These are phyloP conservation scores for Aspidoscelis tigris DNA, from an alignment of 2,113 vertebrate genomes.

Conservation along the genomic window DNA sequence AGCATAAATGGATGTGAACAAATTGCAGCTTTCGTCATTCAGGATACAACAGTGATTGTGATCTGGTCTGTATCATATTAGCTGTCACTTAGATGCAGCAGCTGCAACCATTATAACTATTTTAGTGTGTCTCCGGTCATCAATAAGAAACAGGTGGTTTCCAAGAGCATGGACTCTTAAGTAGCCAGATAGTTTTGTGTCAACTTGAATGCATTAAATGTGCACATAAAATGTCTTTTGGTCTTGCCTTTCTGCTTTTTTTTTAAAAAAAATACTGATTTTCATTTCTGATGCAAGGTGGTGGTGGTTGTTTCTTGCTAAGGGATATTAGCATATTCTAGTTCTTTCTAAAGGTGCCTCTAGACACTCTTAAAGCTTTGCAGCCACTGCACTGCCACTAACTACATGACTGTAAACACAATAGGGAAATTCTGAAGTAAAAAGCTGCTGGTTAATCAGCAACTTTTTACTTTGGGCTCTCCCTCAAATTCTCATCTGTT, in stretches of 20 bases:
- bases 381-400: no score
- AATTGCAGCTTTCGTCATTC: slow-evolving; percentile 37
- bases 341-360: no score
- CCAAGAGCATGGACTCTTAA: background rate
- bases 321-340: no score
- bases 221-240: background rate
- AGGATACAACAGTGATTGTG: background rate
- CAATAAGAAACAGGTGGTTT: background rate
- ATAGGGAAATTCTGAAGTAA: no score
- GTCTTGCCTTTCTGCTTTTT: background rate
- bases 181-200: background rate
- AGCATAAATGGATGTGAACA: background rate
- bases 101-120: background rate
- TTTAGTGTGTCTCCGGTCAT: background rate
- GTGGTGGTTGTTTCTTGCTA: no score
- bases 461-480: no score
- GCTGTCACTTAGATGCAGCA: background rate
- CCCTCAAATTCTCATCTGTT: no score
- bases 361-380: no score
- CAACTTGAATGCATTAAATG: background rate
- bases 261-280: background rate
- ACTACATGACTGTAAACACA: no score
- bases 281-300: no score
- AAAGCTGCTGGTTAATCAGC: no score
- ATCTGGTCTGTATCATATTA: background rate